Evolutionary conservation across 2,888 invertebrate genomes (phyloP).

Genomic region (Trissonchulus latispiculum): DNA sequence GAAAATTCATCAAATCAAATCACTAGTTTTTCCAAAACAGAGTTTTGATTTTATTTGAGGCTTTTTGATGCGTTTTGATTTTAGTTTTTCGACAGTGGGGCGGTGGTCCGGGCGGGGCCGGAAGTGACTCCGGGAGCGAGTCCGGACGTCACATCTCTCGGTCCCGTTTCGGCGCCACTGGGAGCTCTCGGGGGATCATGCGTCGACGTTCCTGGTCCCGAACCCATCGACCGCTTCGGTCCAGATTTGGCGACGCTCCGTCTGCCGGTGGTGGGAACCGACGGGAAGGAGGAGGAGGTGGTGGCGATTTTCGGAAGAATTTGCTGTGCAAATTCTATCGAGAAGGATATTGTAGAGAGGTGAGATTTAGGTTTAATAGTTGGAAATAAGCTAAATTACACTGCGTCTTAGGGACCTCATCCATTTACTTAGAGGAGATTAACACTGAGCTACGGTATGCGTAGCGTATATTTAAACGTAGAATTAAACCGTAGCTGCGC

Average conservation of each 20-base stretch:
- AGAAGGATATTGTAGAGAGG: constrained; percentile 42
- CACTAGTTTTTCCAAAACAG: no score
- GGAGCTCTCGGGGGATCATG: neutral
- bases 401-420: no score
- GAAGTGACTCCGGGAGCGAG: neutral
- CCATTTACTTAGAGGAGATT: no score
- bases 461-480: no score
- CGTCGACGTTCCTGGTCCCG: neutral
- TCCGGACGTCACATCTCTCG: neutral
- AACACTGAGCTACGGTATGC: no score
- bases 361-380: no score
- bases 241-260: neutral
- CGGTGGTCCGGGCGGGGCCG: neutral
- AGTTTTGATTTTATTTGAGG: no score
- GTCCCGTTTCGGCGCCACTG: neutral
- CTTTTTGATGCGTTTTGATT: no score
- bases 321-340: constrained; percentile 43
- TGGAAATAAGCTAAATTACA: no score
- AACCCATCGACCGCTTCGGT: neutral
- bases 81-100: no score
- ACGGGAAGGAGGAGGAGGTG: neutral
- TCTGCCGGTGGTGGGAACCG: neutral
- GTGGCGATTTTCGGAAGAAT: neutral
- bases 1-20: no score
- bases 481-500: no score